Conservation (phyloP, 35 echinoderm and acorn worm genomes). For the Ophioderma brevispina region DNA sequence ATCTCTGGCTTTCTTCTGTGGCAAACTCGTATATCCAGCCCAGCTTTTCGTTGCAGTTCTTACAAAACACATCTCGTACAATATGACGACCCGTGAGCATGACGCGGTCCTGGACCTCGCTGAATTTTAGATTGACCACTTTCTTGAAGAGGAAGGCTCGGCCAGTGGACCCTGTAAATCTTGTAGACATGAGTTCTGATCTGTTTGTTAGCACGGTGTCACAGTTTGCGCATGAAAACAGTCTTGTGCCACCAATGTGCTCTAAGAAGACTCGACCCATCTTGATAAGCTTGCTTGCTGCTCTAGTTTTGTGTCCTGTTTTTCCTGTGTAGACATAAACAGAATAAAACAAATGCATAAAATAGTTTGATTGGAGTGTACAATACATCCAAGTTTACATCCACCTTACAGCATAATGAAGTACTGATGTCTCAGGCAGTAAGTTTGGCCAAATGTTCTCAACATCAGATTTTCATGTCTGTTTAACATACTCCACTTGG, state of each 20-base stretch:
- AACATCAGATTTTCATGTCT: no score
- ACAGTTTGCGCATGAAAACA: constrained; percentile 98
- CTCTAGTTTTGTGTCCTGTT: no score
- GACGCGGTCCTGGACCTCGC: constrained; percentile 91
- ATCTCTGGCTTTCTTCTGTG: constrained; percentile 88
- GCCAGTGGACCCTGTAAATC: constrained; percentile 94
- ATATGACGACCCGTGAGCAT: constrained; percentile 97
- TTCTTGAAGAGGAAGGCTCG: constrained; percentile 92
- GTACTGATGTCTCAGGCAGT: no score
- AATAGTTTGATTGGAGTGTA: no score
- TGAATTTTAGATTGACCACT: constrained; percentile 84
- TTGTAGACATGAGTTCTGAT: constrained; percentile 86
- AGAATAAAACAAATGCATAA: no score
- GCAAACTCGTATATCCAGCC: constrained; percentile 99
- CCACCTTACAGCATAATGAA: no score
- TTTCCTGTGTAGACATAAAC: no score
- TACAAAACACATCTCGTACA: constrained; percentile 97
- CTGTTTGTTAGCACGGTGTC: constrained; percentile 93
- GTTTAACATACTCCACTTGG: no score
- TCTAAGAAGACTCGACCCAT: constrained; percentile 97
- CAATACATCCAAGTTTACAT: no score
- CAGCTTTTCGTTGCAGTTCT: constrained; percentile 91
- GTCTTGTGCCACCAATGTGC: constrained; percentile 83
- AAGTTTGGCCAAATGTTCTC: no score
- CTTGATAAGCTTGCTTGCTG: background rate